Evolutionary conservation across 2,888 invertebrate species (phyloP), one percentile per base, ranked within the genome.

Genomic region (Andrena bicolor): DNA sequence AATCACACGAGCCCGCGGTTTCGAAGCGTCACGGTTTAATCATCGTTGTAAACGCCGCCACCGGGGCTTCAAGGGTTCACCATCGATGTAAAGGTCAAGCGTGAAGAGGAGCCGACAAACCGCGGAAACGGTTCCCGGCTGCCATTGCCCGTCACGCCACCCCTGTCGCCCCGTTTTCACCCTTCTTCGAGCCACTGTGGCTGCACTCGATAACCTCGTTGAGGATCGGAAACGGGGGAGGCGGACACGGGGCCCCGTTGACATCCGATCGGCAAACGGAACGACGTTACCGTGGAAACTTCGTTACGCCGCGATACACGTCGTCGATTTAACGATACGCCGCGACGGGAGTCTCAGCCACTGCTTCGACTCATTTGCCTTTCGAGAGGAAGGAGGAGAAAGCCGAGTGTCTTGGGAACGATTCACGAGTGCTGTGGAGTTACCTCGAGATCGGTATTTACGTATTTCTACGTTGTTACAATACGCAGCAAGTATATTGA

Each of bases 41-140:
- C 89, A 90, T 89, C 90, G 90, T 82, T 91, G 90, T 91, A 90
- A 92, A 92, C 89, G 89, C 87, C 90, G 85, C 78, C 84, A 41
- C 41, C 41, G 83, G 72, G 86, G 90, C 91, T 92, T 88, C 88
- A 90, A 75, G 35, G 85, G 84, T 68, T 83, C 53, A n/a, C 60
- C 75, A 60, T 79, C 56, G 75, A 63, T 63, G 60, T 26, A 48
- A 80, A 74, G 76, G 76, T 32, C 35, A 51, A 56, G 58, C 68
- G 60, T 8, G 69, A 58, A 66, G 65, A 56, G 69, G 77, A 76
- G 70, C 63, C 65, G 69, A 69, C 77, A 71, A 76, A 82, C 85
- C 85, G 64, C 82, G 73, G 70, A 76, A 74, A 61, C 68, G 79
- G 71, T 84, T 73, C 66, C 61, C 20, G 41, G 26, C 41, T 35